These are phyloP conservation scores for Ectemnius cavifrons DNA, from an alignment of 2,888 invertebrate species.

Conservation along the genomic window DNA sequence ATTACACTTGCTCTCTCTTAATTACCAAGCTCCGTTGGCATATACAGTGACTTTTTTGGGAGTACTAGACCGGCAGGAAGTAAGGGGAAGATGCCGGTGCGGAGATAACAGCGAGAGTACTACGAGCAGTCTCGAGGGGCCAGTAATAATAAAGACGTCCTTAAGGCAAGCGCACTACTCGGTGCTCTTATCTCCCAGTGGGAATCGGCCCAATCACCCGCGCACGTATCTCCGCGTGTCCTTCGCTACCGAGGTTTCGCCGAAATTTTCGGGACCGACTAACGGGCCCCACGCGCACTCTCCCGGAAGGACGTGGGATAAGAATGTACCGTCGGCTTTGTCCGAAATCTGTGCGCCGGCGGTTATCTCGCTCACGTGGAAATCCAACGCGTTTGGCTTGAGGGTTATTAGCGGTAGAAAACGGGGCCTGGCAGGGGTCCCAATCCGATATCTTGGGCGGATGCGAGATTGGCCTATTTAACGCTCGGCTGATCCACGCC, in stretches of 20 bases:
- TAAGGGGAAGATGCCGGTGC: neutral
- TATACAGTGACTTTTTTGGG: neutral
- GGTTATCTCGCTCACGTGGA: neutral
- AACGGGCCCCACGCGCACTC: neutral
- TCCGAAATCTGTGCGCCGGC: no score
- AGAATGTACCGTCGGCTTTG: no score
- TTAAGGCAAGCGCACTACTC: neutral
- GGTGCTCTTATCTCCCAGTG: neutral
- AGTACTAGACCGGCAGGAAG: neutral
- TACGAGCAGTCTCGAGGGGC: neutral
- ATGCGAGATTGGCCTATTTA: slow-evolving; percentile 5
- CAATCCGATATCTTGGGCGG: neutral
- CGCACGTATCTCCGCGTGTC: no score
- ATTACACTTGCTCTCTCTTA: no score
- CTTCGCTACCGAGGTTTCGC: neutral
- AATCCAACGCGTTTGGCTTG: neutral
- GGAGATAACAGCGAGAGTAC: neutral
- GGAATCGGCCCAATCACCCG: neutral
- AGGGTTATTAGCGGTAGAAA: slow-evolving; percentile 4
- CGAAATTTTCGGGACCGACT: neutral
- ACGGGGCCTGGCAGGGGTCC: neutral
- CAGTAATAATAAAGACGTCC: slow-evolving; percentile 4
- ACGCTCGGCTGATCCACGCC: slow-evolving; percentile 3
- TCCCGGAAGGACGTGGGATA: neutral
- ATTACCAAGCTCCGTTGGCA: neutral